These are phyloP conservation scores for Hydropsyche betteni DNA, from an alignment of 2,888 invertebrate species.

Conservation along the genomic window DNA sequence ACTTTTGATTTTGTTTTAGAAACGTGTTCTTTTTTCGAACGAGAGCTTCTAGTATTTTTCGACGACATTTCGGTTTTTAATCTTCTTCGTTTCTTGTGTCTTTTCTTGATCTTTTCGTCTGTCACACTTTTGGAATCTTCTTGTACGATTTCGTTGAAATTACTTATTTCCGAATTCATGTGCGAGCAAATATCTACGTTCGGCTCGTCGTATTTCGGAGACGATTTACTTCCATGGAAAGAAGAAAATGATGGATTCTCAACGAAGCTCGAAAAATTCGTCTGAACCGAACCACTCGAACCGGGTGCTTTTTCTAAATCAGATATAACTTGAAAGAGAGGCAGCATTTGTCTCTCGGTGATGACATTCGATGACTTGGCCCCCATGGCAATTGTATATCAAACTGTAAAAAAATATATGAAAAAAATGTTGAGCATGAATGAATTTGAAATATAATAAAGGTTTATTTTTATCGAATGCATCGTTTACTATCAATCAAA, in stretches of 20 bases:
- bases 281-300: slow-evolving; percentile 44
- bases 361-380: slow-evolving; percentile 47
- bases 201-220: neutral
- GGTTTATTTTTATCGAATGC: too few relatives aligned
- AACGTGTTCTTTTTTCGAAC: neutral
- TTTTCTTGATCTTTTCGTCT: slow-evolving; percentile 39
- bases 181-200: neutral
- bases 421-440: too few relatives aligned
- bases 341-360: slow-evolving; percentile 49
- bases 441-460: too few relatives aligned
- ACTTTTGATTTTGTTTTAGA: slow-evolving; percentile 6
- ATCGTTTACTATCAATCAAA: too few relatives aligned
- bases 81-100: slow-evolving; percentile 46
- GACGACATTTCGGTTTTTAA: slow-evolving; percentile 41
- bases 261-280: slow-evolving; percentile 43
- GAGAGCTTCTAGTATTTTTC: neutral
- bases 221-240: neutral
- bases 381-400: slow-evolving; percentile 42
- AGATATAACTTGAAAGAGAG: slow-evolving; percentile 50
- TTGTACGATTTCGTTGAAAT: neutral
- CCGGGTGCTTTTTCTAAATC: slow-evolving; percentile 45
- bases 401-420: neutral
- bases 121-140: neutral
- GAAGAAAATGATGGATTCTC: slow-evolving; percentile 41
- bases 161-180: neutral